phyloP scores from a whole-genome alignment of 2,113 vertebrate genomes.

The Dendropsophus ebraccatus region DNA sequence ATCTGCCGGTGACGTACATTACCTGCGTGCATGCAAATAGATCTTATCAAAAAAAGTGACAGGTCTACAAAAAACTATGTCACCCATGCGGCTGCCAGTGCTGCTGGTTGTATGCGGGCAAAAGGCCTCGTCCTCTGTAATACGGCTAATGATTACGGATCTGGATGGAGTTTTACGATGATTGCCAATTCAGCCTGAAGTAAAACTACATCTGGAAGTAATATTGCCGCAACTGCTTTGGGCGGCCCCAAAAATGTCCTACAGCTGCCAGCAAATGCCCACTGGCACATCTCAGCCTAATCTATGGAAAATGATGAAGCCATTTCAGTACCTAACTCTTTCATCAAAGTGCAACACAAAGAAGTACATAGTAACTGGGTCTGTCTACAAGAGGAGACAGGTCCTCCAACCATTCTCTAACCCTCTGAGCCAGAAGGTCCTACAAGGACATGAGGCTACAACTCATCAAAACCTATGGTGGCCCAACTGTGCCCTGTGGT shows the following conservation, averaged over 20 bases:
- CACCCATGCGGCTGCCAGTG: neutral
- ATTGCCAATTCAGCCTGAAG: neutral
- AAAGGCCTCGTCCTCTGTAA: neutral
- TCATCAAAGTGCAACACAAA: neutral
- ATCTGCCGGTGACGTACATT: neutral
- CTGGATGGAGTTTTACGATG: neutral
- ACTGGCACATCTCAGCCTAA: neutral
- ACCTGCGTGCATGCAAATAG: neutral
- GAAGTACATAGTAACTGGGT: neutral
- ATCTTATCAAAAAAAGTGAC: slow-evolving; percentile 11
- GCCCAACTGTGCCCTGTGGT: neutral
- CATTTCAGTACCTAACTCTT: neutral
- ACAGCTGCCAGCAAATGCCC: neutral
- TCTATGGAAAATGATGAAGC: neutral
- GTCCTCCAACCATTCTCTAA: neutral
- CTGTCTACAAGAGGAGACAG: neutral
- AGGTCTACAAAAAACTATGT: neutral
- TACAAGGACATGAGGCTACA: neutral
- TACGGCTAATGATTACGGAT: neutral
- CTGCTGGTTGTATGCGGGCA: neutral
- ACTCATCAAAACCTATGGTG: neutral
- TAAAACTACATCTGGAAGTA: neutral
- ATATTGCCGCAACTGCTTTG: neutral
- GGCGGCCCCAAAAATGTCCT: neutral
- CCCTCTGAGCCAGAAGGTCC: neutral